A percentile compares a stretch with the other conserved stretches of the same genome.
Conservation (phyloP, 2,888 invertebrate genomes). For the Apotomis turbidana region DNA sequence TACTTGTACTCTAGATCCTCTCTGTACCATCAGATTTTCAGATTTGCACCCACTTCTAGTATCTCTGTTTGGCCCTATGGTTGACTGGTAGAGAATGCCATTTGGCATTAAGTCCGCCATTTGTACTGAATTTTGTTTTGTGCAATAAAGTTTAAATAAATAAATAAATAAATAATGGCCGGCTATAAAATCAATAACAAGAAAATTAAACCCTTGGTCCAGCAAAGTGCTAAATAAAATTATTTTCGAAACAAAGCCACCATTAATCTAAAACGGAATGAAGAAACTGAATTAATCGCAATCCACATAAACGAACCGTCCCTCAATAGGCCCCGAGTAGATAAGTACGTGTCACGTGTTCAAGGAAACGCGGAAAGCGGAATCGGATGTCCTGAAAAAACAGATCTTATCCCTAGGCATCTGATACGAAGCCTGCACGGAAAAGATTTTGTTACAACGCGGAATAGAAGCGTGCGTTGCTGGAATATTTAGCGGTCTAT, state of each 20-base stretch:
- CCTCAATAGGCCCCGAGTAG: conserved; percentile 22
- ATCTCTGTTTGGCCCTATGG: too few species aligned
- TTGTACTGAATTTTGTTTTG: too few species aligned
- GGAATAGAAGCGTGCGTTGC: not conserved
- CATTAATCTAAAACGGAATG: not conserved
- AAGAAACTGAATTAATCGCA: conserved; percentile 22
- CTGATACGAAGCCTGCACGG: conserved; percentile 24
- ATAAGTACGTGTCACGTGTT: conserved; percentile 34
- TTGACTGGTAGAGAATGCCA: too few species aligned
- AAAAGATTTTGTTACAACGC: conserved; percentile 32
- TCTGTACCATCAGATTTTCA: too few species aligned
- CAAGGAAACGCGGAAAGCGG: conserved; percentile 28
- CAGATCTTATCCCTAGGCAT: conserved; percentile 27
- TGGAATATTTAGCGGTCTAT: conserved; percentile 19
- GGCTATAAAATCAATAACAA: too few species aligned
- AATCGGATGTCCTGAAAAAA: conserved; percentile 29
- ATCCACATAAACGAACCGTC: conserved; percentile 8
- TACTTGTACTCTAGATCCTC: too few species aligned
- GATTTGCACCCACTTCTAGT: too few species aligned
- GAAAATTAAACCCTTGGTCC: too few species aligned
- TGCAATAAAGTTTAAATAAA: too few species aligned
- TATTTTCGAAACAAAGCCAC: not conserved
- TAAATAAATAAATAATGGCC: too few species aligned
- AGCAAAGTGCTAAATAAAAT: not conserved
- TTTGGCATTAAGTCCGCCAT: too few species aligned